These are phyloP conservation scores for Meloidogyne floridensis DNA, from an alignment of 1,140 invertebrate species.

Conservation along the genomic window DNA sequence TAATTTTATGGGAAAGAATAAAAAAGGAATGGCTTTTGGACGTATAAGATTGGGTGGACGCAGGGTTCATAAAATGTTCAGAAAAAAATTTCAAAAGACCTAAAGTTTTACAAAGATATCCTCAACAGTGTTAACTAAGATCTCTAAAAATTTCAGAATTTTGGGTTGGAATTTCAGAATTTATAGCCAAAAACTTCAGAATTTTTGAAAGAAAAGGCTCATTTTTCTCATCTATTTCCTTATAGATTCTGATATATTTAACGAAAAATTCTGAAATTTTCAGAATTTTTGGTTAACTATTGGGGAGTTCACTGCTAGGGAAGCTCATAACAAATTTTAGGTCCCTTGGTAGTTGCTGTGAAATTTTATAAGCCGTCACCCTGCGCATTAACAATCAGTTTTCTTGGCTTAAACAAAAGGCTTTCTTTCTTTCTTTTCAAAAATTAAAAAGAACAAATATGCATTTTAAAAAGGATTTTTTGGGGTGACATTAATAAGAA, in stretches of 20 bases:
- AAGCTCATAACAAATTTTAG: too few species aligned
- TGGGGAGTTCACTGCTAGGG: too few species aligned
- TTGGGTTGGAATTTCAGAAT: background rate
- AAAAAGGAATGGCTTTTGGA: background rate
- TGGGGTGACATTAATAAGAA: too few species aligned
- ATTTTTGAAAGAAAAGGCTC: background rate
- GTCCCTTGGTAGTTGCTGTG: too few species aligned
- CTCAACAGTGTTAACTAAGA: background rate
- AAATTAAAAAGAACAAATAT: too few species aligned
- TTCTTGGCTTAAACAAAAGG: too few species aligned
- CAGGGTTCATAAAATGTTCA: background rate
- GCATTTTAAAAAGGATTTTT: too few species aligned
- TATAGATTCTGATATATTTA: background rate
- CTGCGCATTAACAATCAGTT: too few species aligned
- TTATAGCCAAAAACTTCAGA: background rate
- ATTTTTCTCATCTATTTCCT: background rate
- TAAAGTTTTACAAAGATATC: background rate
- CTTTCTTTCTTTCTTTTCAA: too few species aligned
- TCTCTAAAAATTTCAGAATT: background rate
- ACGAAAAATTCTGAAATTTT: background rate
- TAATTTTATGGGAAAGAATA: background rate
- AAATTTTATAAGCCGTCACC: too few species aligned
- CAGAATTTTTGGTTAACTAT: background rate
- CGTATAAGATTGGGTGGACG: background rate
- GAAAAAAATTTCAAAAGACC: too few species aligned